Percentiles rank a stretch among this genome's conserved stretches.
These are phyloP conservation scores for Arctocebus calabarensis DNA, from an alignment of 2,797 vertebrate genomes.

Conservation along the genomic window DNA sequence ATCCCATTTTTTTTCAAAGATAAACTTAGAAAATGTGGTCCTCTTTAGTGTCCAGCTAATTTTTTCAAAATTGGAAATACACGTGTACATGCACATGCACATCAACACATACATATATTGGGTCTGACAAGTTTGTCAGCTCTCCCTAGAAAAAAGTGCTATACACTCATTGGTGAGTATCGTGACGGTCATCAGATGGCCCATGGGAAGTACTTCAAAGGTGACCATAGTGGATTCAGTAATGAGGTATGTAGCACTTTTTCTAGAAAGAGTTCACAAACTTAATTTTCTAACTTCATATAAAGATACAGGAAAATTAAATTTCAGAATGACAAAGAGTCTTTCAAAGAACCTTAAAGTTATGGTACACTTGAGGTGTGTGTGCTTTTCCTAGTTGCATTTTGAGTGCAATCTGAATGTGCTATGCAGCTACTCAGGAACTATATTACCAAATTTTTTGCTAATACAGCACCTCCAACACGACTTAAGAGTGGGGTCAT, in stretches of 20 bases:
- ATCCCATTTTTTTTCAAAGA: background rate
- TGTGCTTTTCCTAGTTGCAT: background rate
- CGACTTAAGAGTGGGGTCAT: background rate
- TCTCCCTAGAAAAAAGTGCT: too few species aligned
- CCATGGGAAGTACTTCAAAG: too few species aligned
- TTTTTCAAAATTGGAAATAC: background rate
- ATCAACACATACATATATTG: too few species aligned
- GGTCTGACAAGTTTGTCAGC: too few species aligned
- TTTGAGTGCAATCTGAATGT: background rate
- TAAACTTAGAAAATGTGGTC: background rate
- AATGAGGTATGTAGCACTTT: too few species aligned
- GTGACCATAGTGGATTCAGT: too few species aligned
- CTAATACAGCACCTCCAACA: background rate
- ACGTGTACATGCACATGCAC: too few species aligned
- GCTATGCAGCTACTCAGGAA: background rate
- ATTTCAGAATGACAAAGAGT: background rate
- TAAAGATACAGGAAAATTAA: background rate
- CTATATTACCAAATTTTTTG: background rate
- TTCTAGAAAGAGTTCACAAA: too few species aligned
- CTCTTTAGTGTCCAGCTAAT: background rate
- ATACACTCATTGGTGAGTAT: too few species aligned
- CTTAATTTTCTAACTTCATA: background rate
- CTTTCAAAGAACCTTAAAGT: background rate
- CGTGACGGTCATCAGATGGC: too few species aligned
- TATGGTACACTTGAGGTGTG: background rate